phyloP scores from a whole-genome alignment of 2,888 invertebrate species.

The Acanthosepion esculentum region DNA sequence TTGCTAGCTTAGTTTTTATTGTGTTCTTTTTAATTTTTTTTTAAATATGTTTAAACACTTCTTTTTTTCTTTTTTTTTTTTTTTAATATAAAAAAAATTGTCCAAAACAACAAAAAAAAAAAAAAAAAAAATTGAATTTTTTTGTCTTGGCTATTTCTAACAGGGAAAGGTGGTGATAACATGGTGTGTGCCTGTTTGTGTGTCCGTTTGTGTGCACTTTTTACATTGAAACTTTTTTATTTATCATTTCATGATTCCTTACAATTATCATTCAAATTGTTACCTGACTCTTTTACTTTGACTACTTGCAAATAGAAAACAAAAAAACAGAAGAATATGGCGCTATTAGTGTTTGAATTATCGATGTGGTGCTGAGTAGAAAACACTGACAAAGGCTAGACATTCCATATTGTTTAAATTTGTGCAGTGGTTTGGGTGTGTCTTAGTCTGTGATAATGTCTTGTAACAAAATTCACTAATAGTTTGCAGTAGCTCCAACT shows the following conservation, averaged over 20 bases:
- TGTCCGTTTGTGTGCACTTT: background rate
- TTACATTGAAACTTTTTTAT: background rate
- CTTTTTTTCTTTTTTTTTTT: background rate
- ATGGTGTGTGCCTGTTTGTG: background rate
- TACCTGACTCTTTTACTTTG: background rate
- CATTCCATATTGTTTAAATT: constrained; percentile 33
- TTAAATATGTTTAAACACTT: background rate
- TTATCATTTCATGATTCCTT: too few species aligned
- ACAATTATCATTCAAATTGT: too few species aligned
- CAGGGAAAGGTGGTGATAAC: constrained; percentile 8
- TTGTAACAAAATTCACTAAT: background rate
- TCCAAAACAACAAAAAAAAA: background rate
- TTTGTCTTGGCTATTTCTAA: constrained; percentile 12
- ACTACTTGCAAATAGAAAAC: background rate
- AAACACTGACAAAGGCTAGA: background rate
- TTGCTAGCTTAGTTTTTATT: constrained; percentile 1
- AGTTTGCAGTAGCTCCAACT: background rate
- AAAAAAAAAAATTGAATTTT: background rate
- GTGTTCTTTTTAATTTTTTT: background rate
- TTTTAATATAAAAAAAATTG: background rate
- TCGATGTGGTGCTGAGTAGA: background rate
- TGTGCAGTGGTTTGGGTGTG: constrained; percentile 9
- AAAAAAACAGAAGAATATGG: background rate
- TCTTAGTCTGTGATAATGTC: background rate
- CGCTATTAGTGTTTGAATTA: background rate